A percentile compares a stretch with the other conserved stretches of the same genome.
Conservation (phyloP, 2,888 invertebrate species). For the Stictocephala bisonia region DNA sequence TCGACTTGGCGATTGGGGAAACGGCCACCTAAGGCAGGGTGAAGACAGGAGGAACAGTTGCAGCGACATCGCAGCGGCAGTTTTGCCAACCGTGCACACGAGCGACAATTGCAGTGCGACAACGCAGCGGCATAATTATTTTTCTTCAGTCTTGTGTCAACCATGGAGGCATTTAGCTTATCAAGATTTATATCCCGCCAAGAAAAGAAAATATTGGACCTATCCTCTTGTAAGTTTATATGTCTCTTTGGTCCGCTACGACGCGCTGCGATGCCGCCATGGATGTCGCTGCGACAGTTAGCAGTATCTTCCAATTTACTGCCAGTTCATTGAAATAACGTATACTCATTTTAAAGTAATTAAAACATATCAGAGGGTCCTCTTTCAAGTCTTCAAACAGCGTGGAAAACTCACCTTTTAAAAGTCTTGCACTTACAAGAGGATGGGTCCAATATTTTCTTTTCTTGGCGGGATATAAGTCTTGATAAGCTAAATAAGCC, state of each 20-base stretch:
- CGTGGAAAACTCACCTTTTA: slow-evolving; percentile 6
- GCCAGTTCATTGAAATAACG: slow-evolving; percentile 7
- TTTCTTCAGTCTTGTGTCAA: not conserved
- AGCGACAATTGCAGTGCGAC: too few relatives aligned
- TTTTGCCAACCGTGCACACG: too few relatives aligned
- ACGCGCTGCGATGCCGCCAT: too few relatives aligned
- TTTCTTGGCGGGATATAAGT: not conserved
- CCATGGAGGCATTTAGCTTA: not conserved
- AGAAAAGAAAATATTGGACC: not conserved
- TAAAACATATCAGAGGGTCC: too few relatives aligned
- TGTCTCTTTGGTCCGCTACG: too few relatives aligned
- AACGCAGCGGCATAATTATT: not conserved
- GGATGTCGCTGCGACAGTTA: too few relatives aligned
- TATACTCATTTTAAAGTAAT: slow-evolving; percentile 9
- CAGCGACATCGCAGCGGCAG: too few relatives aligned
- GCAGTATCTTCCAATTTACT: slow-evolving; percentile 3
- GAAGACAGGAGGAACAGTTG: too few relatives aligned
- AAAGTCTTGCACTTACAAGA: slow-evolving; percentile 4
- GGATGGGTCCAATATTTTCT: slow-evolving; percentile 3
- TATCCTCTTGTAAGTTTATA: slow-evolving; percentile 16
- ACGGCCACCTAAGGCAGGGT: too few relatives aligned
- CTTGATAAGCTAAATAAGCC: not conserved
- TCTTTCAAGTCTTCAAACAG: not conserved
- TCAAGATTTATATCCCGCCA: not conserved
- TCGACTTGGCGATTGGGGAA: too few relatives aligned